Evolutionary conservation across 2,797 vertebrate species (phyloP).

Genomic region (Leucoraja ocellata): DNA sequence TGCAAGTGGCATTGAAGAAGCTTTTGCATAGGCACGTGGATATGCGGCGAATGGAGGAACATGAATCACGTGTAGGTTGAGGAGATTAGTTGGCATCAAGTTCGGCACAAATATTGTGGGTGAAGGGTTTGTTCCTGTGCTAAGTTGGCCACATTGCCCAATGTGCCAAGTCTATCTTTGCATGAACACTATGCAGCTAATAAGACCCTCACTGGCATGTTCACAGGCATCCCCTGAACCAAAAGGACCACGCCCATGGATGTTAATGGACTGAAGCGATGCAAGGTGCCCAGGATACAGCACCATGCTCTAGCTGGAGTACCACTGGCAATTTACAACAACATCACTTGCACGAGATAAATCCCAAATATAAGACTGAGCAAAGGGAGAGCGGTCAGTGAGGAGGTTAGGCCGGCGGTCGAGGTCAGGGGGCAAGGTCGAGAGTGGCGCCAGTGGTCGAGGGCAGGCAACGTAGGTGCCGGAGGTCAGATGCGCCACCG

Average conservation of each 20-base stretch:
- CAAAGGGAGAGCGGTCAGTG: neutral
- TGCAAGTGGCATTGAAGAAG: too few species aligned
- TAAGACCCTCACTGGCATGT: neutral
- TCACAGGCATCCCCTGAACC: neutral
- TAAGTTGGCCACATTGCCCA: neutral
- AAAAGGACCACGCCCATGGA: neutral
- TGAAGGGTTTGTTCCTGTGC: too few species aligned
- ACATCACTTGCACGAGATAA: neutral
- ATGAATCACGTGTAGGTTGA: too few species aligned
- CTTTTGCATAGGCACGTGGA: too few species aligned
- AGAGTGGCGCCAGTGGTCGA: too few species aligned
- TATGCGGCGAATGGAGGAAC: too few species aligned
- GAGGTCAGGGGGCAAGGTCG: too few species aligned
- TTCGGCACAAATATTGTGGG: too few species aligned
- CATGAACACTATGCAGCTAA: neutral
- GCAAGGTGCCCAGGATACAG: neutral
- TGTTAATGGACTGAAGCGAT: neutral
- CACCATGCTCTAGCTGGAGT: neutral
- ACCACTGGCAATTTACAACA: neutral
- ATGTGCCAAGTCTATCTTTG: neutral
- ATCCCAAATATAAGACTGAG: neutral
- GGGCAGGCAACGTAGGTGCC: too few species aligned
- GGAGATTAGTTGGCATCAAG: too few species aligned
- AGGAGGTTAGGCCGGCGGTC: too few species aligned
- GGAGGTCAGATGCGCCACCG: too few species aligned